Conservation (phyloP, 2,888 invertebrate species). For the Cyaniris semiargus region DNA sequence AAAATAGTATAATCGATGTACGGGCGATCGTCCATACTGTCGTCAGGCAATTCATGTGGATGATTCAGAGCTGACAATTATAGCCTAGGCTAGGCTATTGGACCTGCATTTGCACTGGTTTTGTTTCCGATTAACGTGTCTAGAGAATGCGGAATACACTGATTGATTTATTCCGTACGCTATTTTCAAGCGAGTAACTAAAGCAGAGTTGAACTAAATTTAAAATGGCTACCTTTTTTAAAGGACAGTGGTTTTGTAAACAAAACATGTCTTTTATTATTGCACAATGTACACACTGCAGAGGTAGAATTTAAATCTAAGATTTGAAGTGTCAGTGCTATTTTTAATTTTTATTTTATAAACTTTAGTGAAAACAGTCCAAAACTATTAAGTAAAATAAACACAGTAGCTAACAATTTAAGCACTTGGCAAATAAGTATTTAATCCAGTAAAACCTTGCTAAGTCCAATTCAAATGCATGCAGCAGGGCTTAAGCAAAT, state of each 20-base stretch:
- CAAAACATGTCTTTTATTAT: no score
- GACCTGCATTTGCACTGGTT: conserved; percentile 26
- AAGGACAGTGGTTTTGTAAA: background rate
- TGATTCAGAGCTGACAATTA: conserved; percentile 67
- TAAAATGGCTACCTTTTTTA: background rate
- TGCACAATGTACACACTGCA: background rate
- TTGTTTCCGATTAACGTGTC: conserved; percentile 27
- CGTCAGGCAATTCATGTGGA: conserved; percentile 67
- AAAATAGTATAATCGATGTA: background rate
- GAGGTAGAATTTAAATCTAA: no score
- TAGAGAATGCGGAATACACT: conserved; percentile 25
- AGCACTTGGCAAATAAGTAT: background rate
- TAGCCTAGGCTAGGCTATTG: conserved; percentile 32
- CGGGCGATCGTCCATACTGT: conserved; percentile 57
- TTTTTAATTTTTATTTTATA: background rate
- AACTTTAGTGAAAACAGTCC: background rate
- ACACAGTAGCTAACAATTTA: background rate
- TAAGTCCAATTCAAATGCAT: conserved; percentile 18
- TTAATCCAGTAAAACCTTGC: background rate
- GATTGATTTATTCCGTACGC: conserved; percentile 15
- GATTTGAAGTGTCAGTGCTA: no score
- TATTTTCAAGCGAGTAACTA: background rate
- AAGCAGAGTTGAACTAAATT: background rate
- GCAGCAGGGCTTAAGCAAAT: conserved; percentile 18
- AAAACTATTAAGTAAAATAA: background rate